Evolutionary conservation across 2,113 vertebrate genomes (phyloP), one percentile per base, ranked within the genome.

Genomic region (Petrocephalus microphthalmus): DNA sequence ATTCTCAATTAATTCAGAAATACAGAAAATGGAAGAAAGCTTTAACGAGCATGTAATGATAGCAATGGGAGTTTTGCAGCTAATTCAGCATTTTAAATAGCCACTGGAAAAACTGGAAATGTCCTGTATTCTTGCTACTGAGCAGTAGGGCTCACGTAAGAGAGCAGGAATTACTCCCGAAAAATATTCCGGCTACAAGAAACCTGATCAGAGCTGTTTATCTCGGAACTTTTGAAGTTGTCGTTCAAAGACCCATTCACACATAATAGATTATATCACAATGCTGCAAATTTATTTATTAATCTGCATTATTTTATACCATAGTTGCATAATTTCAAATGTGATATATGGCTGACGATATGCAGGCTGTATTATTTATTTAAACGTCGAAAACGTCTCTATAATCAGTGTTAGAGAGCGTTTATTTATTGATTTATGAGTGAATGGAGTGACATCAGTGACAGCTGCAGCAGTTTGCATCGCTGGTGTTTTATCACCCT

Each of bases 351-450:
- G 22, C 22, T 84, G 81, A 49, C 47, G 10, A 84, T 45, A 45
- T 84, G 81, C 81, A 84, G 81, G 22, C 22, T 45, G 37, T 84
- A 84, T 51, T 84, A 84, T 51, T 84, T 51, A 84, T 84, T 84
- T 51, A 47, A 84, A 51, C 22, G 42, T 7, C n/a, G 33, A 47
- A 83, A 49, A 83, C n/a, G 6, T 83, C 19, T 81, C 19, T 37
- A 45, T 45, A 47, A 47, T 49, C 20, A 13, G 42, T 83, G 81
- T 83, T 83, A 47, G 37, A 22, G 19, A 45, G 22, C 20, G 49
- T 47, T 83, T 47, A 47, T 42, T 83, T 49, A 22, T 83, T 47
- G 47, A 83, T 49, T 47, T 83, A 22, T n/a, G 45, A 22, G 22
- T 83, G 33, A 37, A 83, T 83, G 47, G 20, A 3, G 2, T 45